These are phyloP conservation scores for Xiphias gladius DNA, from an alignment of 2,113 vertebrate species.

Conservation along the genomic window DNA sequence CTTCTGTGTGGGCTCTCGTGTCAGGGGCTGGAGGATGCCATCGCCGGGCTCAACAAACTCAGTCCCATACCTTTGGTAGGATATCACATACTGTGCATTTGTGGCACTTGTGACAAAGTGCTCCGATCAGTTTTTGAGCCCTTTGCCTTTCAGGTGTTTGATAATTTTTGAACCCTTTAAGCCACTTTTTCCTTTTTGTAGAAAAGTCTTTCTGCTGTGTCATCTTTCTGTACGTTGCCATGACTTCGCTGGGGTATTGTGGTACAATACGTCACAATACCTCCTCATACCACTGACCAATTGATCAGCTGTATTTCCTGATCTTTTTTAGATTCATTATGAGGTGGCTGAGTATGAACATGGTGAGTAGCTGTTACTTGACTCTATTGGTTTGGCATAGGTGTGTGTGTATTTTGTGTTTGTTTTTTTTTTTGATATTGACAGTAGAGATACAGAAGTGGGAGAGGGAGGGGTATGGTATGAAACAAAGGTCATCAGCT, in stretches of 20 bases:
- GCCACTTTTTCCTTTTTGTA: not conserved
- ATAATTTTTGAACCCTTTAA: not conserved
- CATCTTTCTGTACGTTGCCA: not conserved
- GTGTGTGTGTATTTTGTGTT: not conserved
- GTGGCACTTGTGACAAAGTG: not conserved
- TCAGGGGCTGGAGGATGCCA: constrained; percentile 76
- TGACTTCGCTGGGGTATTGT: not conserved
- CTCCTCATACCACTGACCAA: not conserved
- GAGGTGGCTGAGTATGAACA: constrained; percentile 68
- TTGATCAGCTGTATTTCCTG: constrained; percentile 6
- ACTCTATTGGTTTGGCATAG: fast-evolving
- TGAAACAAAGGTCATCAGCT: too few relatives aligned
- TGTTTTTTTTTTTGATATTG: too few relatives aligned
- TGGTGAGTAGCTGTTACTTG: constrained; percentile 65
- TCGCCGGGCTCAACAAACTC: constrained; percentile 71
- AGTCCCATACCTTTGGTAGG: constrained; percentile 67
- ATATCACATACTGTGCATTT: not conserved
- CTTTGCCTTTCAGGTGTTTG: too few relatives aligned
- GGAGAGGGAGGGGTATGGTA: too few relatives aligned
- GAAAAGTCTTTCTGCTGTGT: not conserved
- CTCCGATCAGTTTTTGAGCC: too few relatives aligned
- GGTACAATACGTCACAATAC: not conserved
- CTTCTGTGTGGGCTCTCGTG: constrained; percentile 77
- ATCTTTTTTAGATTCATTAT: constrained; percentile 59
- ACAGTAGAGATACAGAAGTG: too few relatives aligned